Base-by-base conservation (phyloP, 2,797 vertebrate species). In the Gouania willdenowi region DNA sequence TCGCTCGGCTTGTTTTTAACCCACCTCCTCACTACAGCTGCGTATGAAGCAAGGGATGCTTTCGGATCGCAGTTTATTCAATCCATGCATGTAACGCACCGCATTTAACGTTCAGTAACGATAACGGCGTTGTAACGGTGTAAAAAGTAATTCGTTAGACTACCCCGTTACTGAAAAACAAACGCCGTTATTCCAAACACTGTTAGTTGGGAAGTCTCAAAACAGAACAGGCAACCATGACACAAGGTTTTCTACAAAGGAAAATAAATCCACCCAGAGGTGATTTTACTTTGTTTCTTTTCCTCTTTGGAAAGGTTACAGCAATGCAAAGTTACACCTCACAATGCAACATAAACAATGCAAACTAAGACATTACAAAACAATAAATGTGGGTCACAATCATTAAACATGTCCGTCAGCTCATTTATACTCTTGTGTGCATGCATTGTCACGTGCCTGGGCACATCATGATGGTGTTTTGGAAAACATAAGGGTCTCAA, bases 191-290 rank as follows among this genome's bases (percentile, higher is more conserved):
- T n/a, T n/a, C n/a, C n/a, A n/a, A n/a, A n/a, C 29, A 7, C 4
- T 33, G 30, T 73, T 30, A 27, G 45, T 61, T 59, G 54, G 58
- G 49, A 71, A 66, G 37, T 82, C 80, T 77, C 18, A 49, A 57
- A 73, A 73, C 12, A 40, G 44, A 45, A 41, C 59, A 60, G 43
- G 39, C 40, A 56, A 57, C 15, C 2, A 55, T 45, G 61, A 69
- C 63, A 53, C 0, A 1, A 17, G 33, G 6, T 33, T 63, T 74
- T 65, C 36, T 13, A 44, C 49, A 25, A 40, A 73, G 75, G 62
- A 75, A 69, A 69, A 60, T 64, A 56, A 51, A 33, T 11, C 21
- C 28, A 37, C 26, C 39, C 14, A 4, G 33, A 69, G 66, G 44
- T 31, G 36, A 41, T 50, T 19, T 23, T 37, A 25, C 33, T 31